phyloP scores from a whole-genome alignment of 2,888 invertebrate species.

The Itoplectis maculator region DNA sequence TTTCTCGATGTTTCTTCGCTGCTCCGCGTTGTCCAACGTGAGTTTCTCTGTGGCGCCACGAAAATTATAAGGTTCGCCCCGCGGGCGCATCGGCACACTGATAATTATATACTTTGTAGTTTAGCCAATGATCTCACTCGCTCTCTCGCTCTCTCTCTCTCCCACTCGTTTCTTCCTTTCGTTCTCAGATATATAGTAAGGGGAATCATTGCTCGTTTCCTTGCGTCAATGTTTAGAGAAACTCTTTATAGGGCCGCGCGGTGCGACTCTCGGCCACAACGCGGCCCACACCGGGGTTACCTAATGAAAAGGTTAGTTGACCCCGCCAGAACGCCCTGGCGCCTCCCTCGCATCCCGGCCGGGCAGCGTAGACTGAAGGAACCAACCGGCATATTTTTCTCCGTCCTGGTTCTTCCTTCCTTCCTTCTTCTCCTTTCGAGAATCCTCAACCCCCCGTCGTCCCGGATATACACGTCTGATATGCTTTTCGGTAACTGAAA shows the following conservation, averaged over 20 bases:
- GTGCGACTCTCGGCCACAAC: constrained; percentile 63
- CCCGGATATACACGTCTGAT: constrained; percentile 23
- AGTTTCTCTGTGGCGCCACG: constrained; percentile 82
- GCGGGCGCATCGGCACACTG: constrained; percentile 75
- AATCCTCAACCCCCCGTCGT: constrained; percentile 34
- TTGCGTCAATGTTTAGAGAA: constrained; percentile 81
- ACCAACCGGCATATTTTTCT: constrained; percentile 57
- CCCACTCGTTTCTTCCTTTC: constrained; percentile 46
- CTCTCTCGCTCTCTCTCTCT: constrained; percentile 59
- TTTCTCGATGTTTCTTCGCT: constrained; percentile 47
- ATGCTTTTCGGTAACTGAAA: constrained; percentile 37
- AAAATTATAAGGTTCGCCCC: constrained; percentile 83
- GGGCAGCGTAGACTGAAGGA: constrained; percentile 35
- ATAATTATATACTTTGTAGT: constrained; percentile 82
- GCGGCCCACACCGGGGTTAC: constrained; percentile 80
- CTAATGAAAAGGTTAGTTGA: constrained; percentile 85
- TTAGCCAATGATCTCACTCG: constrained; percentile 61
- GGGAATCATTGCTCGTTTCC: constrained; percentile 77
- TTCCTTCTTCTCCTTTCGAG: constrained; percentile 33
- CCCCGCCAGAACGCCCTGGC: constrained; percentile 84
- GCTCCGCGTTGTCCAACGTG: constrained; percentile 55
- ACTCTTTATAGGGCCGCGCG: constrained; percentile 73
- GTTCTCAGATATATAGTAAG: constrained; percentile 57
- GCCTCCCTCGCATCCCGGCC: constrained; percentile 77
- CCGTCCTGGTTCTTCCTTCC: constrained; percentile 22